Conservation (phyloP, 2,888 invertebrate species). For the Graphium colonna region DNA sequence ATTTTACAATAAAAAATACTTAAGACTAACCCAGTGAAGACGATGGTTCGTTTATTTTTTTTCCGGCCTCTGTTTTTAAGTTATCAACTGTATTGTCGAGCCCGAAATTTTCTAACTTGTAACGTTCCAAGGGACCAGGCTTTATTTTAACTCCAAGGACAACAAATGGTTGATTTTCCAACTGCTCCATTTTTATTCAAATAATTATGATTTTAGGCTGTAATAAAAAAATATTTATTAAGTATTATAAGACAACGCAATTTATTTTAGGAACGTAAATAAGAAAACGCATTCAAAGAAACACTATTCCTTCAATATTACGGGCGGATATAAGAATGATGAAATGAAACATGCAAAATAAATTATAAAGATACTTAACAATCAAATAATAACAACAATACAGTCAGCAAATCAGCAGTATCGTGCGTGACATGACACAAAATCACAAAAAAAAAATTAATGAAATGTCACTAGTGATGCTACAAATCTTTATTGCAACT, state of each 20-base stretch:
- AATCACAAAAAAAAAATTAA: too few species aligned
- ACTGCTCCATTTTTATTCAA: slow-evolving; percentile 30
- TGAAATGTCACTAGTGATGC: too few species aligned
- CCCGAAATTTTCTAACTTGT: slow-evolving; percentile 79
- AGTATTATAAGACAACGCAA: slow-evolving; percentile 4
- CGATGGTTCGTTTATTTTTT: slow-evolving; percentile 76
- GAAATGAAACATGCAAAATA: too few species aligned
- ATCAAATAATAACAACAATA: neutral
- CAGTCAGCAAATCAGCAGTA: neutral
- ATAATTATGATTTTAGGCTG: neutral
- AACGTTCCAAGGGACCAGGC: slow-evolving; percentile 66
- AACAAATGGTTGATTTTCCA: slow-evolving; percentile 57
- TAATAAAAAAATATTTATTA: neutral
- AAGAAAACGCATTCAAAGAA: neutral
- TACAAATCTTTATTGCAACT: too few species aligned
- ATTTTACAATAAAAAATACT: neutral
- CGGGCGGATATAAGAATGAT: too few species aligned
- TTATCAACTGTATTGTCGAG: slow-evolving; percentile 81
- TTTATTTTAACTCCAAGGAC: slow-evolving; percentile 71
- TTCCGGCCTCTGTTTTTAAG: slow-evolving; percentile 80
- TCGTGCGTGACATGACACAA: neutral
- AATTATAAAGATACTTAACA: too few species aligned
- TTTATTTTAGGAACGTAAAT: neutral
- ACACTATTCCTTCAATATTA: too few species aligned
- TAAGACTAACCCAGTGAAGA: slow-evolving; percentile 74